Base-by-base conservation (phyloP, 2,888 invertebrate genomes). In the Morpho helenor region DNA sequence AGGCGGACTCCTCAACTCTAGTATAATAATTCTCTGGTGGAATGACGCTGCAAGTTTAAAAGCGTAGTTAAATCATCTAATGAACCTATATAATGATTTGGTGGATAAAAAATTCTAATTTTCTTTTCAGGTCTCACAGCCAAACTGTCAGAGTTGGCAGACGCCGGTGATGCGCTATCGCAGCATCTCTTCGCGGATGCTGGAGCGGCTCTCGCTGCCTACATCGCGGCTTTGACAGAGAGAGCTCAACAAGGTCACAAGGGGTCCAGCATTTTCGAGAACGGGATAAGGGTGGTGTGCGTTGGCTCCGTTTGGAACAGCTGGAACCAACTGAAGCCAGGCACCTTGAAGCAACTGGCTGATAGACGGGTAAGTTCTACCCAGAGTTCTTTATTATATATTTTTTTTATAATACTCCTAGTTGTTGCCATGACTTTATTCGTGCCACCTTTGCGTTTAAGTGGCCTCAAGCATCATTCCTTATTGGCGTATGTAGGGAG, bases 281-380 rank as follows among this genome's bases (percentile, higher is more conserved):
- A 3, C 31, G 58, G 60, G 0, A 65, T 97, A 47, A 93, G 94
- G 52, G 93, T 99, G 0, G 94, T 98, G 0, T 98, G 98, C 77
- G 97, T 98, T 0, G 99, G 99, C 0, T 98, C 98, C 0, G 98
- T 99, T 1, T 99, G 97, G 96, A 93, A 96, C 64, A 98, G 98
- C 75, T 99, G 98, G 98, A 87, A 93, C 5, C 91, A 95, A 39
- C 77, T 99, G 62, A 91, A 94, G 72, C 87, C 93, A 3, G 97
- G 96, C 0, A 94, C 96, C 67, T 73, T 93, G 3, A 72, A 81
- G 2, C 91, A 92, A 62, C 77, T 96, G 5, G 72, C 84, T 6
- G 69, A 80, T 7, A 80, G 87, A 45, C 69, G 82, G 52, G 79
- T 87, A 7, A 68, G 94, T 52, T 3, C 8, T 10, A 23, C 57